A percentile compares a stretch with the other conserved stretches of the same genome.
Conservation (phyloP, 64 coral and sea anemone species). For the Platygyra sinensis region DNA sequence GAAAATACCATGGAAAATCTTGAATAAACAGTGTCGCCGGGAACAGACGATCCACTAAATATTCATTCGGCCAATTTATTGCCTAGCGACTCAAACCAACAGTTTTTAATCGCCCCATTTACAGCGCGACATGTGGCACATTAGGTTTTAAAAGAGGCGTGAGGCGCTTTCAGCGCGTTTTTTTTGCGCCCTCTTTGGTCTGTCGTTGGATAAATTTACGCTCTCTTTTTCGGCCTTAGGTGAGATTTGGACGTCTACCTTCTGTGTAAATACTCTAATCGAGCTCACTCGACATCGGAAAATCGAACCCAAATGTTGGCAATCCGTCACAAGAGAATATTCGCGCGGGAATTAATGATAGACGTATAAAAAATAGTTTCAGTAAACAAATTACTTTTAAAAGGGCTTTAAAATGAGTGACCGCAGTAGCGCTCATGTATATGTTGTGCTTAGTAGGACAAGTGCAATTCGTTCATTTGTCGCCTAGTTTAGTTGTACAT, state of each 20-base stretch:
- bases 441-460: not conserved
- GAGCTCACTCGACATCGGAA: not conserved
- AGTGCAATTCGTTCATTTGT: not conserved
- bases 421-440: not conserved
- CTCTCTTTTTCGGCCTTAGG: not conserved
- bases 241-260: not conserved
- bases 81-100: constrained; percentile 8
- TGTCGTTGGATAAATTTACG: not conserved
- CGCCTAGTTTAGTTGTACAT: not conserved
- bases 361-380: not conserved
- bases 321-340: not conserved
- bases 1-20: not conserved
- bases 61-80: constrained; percentile 33
- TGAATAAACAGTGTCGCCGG: not conserved
- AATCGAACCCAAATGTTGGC: not conserved
- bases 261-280: not conserved
- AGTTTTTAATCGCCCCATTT: constrained; percentile 44
- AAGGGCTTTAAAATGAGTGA: not conserved
- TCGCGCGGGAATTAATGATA: not conserved
- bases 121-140: constrained; percentile 11
- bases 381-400: constrained; percentile 1
- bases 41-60: not conserved
- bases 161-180: not conserved
- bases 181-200: not conserved
- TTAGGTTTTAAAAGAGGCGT: not conserved